phyloP scores from a whole-genome alignment of 2,113 vertebrate species.

The Gorsachius goisagi region DNA sequence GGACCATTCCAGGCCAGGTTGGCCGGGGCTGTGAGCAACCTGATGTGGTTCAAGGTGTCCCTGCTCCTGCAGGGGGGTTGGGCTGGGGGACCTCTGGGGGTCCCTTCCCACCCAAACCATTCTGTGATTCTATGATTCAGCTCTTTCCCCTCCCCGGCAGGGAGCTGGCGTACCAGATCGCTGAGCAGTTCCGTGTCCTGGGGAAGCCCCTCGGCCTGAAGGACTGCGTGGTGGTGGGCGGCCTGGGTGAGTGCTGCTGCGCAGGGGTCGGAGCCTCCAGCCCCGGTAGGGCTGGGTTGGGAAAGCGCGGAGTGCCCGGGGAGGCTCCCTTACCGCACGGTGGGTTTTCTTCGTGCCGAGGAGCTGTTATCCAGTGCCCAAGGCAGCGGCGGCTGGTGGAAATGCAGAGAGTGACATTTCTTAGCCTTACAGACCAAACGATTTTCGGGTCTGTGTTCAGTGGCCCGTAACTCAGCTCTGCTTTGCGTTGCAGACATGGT shows the following conservation, averaged over 20 bases:
- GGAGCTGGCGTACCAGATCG: conserved; percentile 95
- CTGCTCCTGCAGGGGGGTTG: too few species aligned
- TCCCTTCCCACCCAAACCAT: too few species aligned
- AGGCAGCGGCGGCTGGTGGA: not conserved
- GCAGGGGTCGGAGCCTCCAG: accelerated
- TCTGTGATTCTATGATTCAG: too few species aligned
- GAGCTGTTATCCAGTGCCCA: accelerated
- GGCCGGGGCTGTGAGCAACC: too few species aligned
- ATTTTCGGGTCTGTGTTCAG: accelerated
- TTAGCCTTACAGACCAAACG: accelerated
- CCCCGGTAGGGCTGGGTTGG: accelerated
- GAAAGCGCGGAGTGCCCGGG: accelerated
- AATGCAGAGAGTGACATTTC: accelerated
- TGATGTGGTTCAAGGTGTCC: too few species aligned
- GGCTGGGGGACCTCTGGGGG: too few species aligned
- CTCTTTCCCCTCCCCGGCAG: conserved; percentile 44
- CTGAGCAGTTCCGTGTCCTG: conserved; percentile 91
- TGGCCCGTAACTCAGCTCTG: accelerated
- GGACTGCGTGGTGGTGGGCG: conserved; percentile 91
- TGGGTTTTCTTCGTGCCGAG: accelerated
- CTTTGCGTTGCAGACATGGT: conserved; percentile 84
- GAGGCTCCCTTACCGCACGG: accelerated
- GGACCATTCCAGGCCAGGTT: too few species aligned
- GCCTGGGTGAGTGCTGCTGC: conserved; percentile 81
- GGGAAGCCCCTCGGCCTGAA: conserved; percentile 90